A percentile compares a stretch with the other conserved stretches of the same genome.
Evolutionary conservation across 2,113 vertebrate species (phyloP).

Genomic region (Periophthalmus modestus): DNA sequence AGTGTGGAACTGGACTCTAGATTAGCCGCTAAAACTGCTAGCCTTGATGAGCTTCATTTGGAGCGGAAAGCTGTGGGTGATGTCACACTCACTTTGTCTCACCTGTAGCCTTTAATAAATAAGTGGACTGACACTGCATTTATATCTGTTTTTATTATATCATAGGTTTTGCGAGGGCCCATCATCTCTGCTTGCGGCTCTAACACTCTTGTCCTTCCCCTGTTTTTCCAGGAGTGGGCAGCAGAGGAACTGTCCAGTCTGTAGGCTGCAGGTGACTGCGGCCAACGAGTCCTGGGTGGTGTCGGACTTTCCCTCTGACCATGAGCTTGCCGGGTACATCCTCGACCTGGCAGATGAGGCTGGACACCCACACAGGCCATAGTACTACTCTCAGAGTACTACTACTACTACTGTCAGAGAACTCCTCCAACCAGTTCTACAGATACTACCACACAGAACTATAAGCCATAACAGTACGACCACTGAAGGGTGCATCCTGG

Average conservation of each 20-base stretch:
- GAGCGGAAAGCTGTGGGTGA: too few relatives aligned
- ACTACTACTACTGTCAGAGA: too few relatives aligned
- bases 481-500: too few relatives aligned
- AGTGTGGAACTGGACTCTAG: too few relatives aligned
- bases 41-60: too few relatives aligned
- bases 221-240: slow-evolving; percentile 86
- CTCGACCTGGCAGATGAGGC: slow-evolving; percentile 96
- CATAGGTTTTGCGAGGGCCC: too few relatives aligned
- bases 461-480: background rate
- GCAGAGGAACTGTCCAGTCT: slow-evolving; percentile 94
- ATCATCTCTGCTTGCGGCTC: background rate
- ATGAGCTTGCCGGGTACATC: slow-evolving; percentile 93
- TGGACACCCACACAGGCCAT: slow-evolving; percentile 90
- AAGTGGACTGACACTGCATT: too few relatives aligned
- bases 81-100: too few relatives aligned
- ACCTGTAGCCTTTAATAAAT: too few relatives aligned
- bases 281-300: slow-evolving; percentile 96
- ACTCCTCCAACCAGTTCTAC: slow-evolving; percentile 22
- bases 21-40: too few relatives aligned
- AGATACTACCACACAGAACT: background rate
- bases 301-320: slow-evolving; percentile 93
- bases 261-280: slow-evolving; percentile 91
- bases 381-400: slow-evolving; percentile 16
- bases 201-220: background rate
- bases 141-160: too few relatives aligned